These are phyloP conservation scores for Pollenia labialis DNA, from an alignment of 2,888 invertebrate genomes.

Conservation along the genomic window DNA sequence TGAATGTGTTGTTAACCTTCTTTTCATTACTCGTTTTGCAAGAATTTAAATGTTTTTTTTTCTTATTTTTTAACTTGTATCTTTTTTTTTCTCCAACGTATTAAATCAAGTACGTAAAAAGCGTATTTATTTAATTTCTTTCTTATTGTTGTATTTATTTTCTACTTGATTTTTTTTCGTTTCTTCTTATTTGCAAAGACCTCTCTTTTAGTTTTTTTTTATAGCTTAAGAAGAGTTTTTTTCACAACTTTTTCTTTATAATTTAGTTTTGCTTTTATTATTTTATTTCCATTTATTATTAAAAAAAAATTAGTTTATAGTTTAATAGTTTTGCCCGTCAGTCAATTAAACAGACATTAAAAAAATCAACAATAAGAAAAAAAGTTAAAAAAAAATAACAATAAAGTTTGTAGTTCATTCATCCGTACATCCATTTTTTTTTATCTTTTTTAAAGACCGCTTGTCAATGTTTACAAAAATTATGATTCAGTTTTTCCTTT, in stretches of 20 bases:
- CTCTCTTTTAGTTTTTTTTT: constrained; percentile 51
- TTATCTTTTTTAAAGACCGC: constrained; percentile 12
- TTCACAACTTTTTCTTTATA: constrained; percentile 27
- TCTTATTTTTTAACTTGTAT: constrained; percentile 37
- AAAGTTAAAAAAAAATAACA: constrained; percentile 5
- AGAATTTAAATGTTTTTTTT: constrained; percentile 59
- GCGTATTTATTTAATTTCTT: constrained; percentile 60
- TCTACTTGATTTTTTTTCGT: constrained; percentile 31
- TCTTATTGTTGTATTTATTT: constrained; percentile 54
- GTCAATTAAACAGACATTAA: constrained; percentile 46
- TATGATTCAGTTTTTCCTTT: neutral
- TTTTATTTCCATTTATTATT: constrained; percentile 50
- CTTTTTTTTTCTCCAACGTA: constrained; percentile 29
- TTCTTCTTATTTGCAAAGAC: constrained; percentile 68
- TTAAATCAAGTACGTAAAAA: constrained; percentile 51
- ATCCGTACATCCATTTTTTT: constrained; percentile 37
- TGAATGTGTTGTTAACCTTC: constrained; percentile 69
- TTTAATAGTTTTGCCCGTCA: constrained; percentile 64
- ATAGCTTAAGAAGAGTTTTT: constrained; percentile 14
- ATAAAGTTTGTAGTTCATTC: constrained; percentile 34
- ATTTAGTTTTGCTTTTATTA: constrained; percentile 60
- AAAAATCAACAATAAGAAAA: neutral
- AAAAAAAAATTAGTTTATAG: constrained; percentile 43
- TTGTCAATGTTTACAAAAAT: constrained; percentile 51
- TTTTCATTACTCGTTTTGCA: constrained; percentile 71